A percentile compares a stretch with the other conserved stretches of the same genome.
These are phyloP conservation scores for Characodon lateralis DNA, from an alignment of 2,797 vertebrate species.

Conservation along the genomic window DNA sequence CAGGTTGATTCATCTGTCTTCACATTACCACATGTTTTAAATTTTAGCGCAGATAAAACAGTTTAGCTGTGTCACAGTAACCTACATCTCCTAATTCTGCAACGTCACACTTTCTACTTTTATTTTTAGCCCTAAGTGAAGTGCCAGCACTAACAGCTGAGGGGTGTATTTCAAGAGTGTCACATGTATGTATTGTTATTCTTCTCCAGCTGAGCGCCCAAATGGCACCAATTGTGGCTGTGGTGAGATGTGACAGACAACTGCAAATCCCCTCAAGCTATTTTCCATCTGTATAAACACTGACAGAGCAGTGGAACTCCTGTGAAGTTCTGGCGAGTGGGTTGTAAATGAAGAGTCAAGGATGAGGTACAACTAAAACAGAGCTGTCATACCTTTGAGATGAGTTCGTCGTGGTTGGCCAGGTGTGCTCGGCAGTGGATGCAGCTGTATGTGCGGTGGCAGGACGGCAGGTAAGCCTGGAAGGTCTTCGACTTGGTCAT, in stretches of 20 bases:
- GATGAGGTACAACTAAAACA: neutral
- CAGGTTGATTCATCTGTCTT: neutral
- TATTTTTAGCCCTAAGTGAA: slow-evolving; percentile 4
- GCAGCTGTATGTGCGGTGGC: slow-evolving; percentile 97
- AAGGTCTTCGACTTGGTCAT: slow-evolving; percentile 99
- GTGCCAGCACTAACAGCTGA: slow-evolving; percentile 4
- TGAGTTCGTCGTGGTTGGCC: slow-evolving; percentile 98
- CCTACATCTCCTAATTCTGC: slow-evolving; percentile 30
- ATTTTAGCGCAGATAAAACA: neutral
- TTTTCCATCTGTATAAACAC: slow-evolving; percentile 4
- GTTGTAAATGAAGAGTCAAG: neutral
- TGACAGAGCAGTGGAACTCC: slow-evolving; percentile 5
- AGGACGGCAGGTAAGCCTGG: slow-evolving; percentile 95
- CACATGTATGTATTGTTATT: neutral
- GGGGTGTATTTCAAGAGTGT: neutral
- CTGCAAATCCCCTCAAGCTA: slow-evolving; percentile 12
- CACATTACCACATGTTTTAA: neutral
- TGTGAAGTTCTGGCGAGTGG: slow-evolving; percentile 1
- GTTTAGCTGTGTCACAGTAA: slow-evolving; percentile 25
- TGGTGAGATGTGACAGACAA: slow-evolving; percentile 9
- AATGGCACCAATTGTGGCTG: slow-evolving; percentile 3
- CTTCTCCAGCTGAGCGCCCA: slow-evolving; percentile 2
- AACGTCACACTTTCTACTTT: slow-evolving; percentile 2
- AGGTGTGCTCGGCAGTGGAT: slow-evolving; percentile 99
- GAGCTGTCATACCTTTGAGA: slow-evolving; percentile 89